Evolutionary conservation across 2,113 vertebrate species (phyloP), one percentile per base, ranked within the genome.

Genomic region (Sigmodon hispidus): DNA sequence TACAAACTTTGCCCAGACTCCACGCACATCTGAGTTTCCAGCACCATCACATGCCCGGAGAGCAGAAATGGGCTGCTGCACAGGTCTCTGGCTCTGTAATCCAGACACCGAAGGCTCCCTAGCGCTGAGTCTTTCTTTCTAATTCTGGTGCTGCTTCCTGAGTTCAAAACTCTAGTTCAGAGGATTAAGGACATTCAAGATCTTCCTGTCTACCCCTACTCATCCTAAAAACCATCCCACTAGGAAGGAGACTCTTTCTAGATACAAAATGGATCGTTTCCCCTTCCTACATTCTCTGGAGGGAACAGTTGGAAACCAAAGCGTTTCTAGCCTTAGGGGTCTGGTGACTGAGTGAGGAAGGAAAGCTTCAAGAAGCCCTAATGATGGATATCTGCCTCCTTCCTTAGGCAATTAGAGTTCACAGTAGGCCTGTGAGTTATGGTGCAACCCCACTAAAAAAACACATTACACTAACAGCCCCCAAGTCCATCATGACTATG

Each of bases 101-200:
- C 34, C 63, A 40, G 85, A 73, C 15, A 45, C 50, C 10, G 6
- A 45, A 7, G 22, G 7, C 63, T 6, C 43, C 55, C 61, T 11
- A 40, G 26, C 10, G 21, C 24, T 8, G 45, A 1, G 0, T 45
- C 9, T 36, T 36, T 31, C 70, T 69, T 45, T 22, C 50, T 9
- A 2, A 36, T 40, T 69, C 55, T 36, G 50, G 24, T 9, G 22
- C 34, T 12, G 3, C 91, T 87, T n/a, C 61, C 55, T 34, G 16
- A 63, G 70, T 52, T 90, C 40, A 59, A 90, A 81, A 26, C 19
- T 80, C 22, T 69, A 3, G 7, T 77, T 79, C 79, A 22, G 50
- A 63, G 9, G 10, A 90, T n/a, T 26, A 24, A 4, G 0, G 40
- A 55, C 34, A 40, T 55, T 24, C 4, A 0, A 0, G 13, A n/a